Evolutionary conservation across 2,113 vertebrate species (phyloP).

Genomic region (Orcinus orca): DNA sequence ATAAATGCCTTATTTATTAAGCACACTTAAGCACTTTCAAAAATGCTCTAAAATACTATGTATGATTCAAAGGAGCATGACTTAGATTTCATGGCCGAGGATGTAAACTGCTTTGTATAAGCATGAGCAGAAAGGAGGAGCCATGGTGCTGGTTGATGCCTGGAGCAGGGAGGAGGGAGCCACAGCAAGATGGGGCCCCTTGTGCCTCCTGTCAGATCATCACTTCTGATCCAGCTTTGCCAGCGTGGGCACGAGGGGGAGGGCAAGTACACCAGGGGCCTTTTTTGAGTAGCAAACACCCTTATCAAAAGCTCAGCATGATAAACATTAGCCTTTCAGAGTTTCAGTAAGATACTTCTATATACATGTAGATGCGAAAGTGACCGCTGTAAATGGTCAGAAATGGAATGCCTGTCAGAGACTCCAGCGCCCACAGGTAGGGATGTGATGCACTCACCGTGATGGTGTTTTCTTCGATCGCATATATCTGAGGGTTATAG

Average conservation of each 20-base stretch:
- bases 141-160: not conserved
- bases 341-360: not conserved
- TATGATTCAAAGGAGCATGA: not conserved
- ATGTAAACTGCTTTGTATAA: not conserved
- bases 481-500: slow-evolving; percentile 85
- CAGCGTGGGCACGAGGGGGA: not conserved
- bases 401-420: not conserved
- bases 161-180: not conserved
- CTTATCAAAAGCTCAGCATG: not conserved
- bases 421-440: not conserved
- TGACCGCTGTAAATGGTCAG: not conserved
- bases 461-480: slow-evolving; percentile 84
- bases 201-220: no score
- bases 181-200: not conserved
- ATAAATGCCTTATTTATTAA: not conserved
- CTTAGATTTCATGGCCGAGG: not conserved
- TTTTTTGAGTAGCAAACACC: not conserved
- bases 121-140: not conserved
- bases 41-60: not conserved
- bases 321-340: not conserved
- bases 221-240: not conserved
- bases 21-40: not conserved
- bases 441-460: slow-evolving; percentile 79
- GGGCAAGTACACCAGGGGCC: not conserved
- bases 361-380: not conserved